phyloP scores from a whole-genome alignment of 2,888 invertebrate species.

The Eupelmus urozonus region DNA sequence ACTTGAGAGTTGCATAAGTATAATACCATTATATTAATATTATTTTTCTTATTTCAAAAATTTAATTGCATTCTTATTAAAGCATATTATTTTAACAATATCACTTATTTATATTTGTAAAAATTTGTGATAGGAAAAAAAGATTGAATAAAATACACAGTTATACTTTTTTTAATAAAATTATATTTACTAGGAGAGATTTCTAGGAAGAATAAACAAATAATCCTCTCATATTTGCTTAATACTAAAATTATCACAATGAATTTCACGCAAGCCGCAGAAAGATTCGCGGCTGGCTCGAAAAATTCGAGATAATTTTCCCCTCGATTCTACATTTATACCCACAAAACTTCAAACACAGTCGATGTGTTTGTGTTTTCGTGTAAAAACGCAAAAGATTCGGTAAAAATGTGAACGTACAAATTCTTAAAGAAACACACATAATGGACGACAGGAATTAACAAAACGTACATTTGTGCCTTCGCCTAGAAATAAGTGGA shows the following conservation, averaged over 20 bases:
- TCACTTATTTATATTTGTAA: too few relatives aligned
- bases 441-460: neutral
- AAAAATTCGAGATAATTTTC: constrained; percentile 28
- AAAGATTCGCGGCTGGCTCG: constrained; percentile 3
- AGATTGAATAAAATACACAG: neutral
- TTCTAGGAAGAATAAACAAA: constrained; percentile 31
- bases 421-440: neutral
- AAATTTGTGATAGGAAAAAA: too few relatives aligned
- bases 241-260: constrained; percentile 53
- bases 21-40: too few relatives aligned
- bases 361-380: constrained; percentile 5
- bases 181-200: constrained; percentile 32
- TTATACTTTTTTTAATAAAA: constrained; percentile 27
- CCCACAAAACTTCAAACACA: neutral
- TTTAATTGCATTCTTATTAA: too few relatives aligned
- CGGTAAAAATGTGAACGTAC: constrained; percentile 5
- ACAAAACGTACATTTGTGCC: neutral
- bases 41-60: too few relatives aligned
- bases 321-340: neutral
- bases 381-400: constrained; percentile 3
- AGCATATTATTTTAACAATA: too few relatives aligned
- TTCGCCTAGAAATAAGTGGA: neutral
- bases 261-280: constrained; percentile 31
- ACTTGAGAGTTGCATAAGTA: too few relatives aligned
- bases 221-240: constrained; percentile 20